Evolutionary conservation across 2,888 invertebrate genomes (phyloP).

Genomic region (Acronicta alni): DNA sequence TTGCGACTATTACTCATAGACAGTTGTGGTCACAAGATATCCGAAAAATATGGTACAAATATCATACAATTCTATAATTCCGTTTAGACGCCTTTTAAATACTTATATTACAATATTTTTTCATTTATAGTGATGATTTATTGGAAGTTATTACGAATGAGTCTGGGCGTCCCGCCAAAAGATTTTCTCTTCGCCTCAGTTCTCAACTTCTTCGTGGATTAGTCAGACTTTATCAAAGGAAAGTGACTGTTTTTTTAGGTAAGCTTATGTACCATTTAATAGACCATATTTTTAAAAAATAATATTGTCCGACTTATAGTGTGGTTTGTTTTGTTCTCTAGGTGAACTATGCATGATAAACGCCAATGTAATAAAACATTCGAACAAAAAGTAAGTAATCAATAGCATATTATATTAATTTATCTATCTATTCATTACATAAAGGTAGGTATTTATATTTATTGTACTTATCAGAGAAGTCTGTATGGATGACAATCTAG

Average conservation of each 20-base stretch:
- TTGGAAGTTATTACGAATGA: constrained; percentile 77
- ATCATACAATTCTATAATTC: neutral
- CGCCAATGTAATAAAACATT: constrained; percentile 73
- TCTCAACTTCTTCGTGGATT: constrained; percentile 81
- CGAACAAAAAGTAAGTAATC: constrained; percentile 80
- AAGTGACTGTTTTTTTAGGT: constrained; percentile 76
- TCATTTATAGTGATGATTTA: constrained; percentile 73
- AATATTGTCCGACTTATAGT: neutral
- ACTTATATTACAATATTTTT: neutral
- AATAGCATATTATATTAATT: too few species aligned
- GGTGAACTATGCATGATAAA: constrained; percentile 82
- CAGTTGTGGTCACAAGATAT: constrained; percentile 83
- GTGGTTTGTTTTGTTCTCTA: constrained; percentile 57
- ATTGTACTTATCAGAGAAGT: too few species aligned
- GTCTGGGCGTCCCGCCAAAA: constrained; percentile 76
- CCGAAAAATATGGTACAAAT: constrained; percentile 77
- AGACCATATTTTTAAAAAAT: too few species aligned
- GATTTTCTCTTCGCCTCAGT: constrained; percentile 82
- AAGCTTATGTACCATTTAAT: constrained; percentile 44
- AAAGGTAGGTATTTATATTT: too few species aligned
- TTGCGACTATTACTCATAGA: constrained; percentile 76
- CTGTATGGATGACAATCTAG: too few species aligned
- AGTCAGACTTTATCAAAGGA: constrained; percentile 77
- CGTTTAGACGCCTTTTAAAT: neutral
- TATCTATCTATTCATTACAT: too few species aligned